Conservation (phyloP, 2,797 vertebrate species). For the Apogon talboti region DNA sequence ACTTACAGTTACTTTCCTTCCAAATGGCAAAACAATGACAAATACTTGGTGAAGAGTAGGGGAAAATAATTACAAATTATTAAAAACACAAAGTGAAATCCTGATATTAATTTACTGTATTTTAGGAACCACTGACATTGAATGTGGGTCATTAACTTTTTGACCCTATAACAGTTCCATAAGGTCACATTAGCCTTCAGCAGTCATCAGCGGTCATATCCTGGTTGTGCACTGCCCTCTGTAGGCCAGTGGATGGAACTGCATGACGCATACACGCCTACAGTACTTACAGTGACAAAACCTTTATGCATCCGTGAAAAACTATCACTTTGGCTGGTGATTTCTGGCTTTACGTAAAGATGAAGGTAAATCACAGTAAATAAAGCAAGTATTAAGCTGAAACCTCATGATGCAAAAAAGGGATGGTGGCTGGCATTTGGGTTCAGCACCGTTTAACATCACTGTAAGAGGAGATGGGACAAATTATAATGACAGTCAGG, state of each 20-base stretch:
- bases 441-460: constrained; percentile 15
- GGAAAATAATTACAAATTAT: too few species aligned
- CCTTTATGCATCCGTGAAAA: background rate
- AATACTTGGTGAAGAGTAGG: too few species aligned
- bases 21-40: too few species aligned
- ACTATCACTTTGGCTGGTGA: background rate
- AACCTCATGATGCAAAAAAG: background rate
- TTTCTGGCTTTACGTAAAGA: background rate
- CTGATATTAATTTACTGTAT: too few species aligned
- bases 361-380: background rate
- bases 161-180: too few species aligned
- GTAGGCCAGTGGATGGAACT: constrained; percentile 32
- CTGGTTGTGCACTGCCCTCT: constrained; percentile 47
- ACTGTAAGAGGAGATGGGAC: constrained; percentile 62
- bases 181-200: too few species aligned
- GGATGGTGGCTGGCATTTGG: constrained; percentile 9
- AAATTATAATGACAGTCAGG: constrained; percentile 57
- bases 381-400: background rate
- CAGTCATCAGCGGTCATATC: background rate
- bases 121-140: too few species aligned
- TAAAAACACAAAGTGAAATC: too few species aligned
- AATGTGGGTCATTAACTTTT: too few species aligned
- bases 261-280: background rate
- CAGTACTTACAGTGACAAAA: background rate
- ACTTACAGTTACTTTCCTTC: too few species aligned